A percentile compares a stretch with the other conserved stretches of the same genome.
phyloP scores from a whole-genome alignment of 35 echinoderm and acorn worm genomes.

The Ophioderma brevispina region DNA sequence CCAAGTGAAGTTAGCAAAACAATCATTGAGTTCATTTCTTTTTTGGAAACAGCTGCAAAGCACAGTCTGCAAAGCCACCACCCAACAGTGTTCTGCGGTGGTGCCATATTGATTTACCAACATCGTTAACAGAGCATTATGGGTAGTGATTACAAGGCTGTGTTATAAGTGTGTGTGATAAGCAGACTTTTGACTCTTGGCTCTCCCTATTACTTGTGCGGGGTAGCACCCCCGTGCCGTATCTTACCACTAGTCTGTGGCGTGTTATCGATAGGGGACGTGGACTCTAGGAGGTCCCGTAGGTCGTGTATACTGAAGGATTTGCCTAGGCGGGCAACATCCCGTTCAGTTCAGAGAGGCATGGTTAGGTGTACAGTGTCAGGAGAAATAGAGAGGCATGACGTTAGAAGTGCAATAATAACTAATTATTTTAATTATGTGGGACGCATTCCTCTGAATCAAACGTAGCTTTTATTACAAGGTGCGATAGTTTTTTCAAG shows the following conservation, averaged over 20 bases:
- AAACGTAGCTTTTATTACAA: too few species aligned
- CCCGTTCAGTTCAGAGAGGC: too few species aligned
- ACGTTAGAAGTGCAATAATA: too few species aligned
- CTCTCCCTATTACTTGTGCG: not conserved
- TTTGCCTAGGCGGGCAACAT: conserved; percentile 87
- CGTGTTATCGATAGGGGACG: conserved; percentile 74
- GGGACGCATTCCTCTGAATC: too few species aligned
- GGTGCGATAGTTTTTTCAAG: too few species aligned
- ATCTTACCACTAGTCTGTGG: conserved; percentile 91
- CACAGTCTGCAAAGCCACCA: not conserved
- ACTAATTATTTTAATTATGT: too few species aligned
- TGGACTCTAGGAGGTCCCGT: conserved; percentile 87
- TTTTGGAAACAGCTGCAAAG: too few species aligned
- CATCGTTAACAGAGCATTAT: not conserved
- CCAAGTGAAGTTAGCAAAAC: too few species aligned
- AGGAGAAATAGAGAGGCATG: too few species aligned
- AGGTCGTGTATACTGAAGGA: conserved; percentile 97
- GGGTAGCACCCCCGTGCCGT: not conserved
- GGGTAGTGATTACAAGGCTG: not conserved
- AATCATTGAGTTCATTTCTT: too few species aligned
- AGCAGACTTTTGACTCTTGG: conserved; percentile 11
- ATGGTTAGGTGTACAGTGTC: too few species aligned
- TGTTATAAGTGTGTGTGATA: not conserved
- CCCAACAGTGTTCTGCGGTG: too few species aligned
- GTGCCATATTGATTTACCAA: not conserved